Evolutionary conservation across 2,888 invertebrate genomes (phyloP), one percentile per base, ranked within the genome.

Genomic region (Disparrhopalites patrizii): DNA sequence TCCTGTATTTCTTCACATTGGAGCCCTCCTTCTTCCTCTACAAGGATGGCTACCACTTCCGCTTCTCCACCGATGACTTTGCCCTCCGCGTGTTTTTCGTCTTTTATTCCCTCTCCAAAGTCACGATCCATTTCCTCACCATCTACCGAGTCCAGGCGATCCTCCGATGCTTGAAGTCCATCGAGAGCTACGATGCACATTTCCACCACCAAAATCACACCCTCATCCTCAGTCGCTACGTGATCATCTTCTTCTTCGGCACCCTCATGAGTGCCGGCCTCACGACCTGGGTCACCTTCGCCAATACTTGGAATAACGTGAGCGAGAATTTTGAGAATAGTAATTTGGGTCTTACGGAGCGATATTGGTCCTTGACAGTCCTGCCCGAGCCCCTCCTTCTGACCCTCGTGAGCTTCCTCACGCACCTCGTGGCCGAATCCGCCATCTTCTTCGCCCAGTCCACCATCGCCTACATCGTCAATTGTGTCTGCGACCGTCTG

Each of bases 401-500:
- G 1, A 55, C 62, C 1, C 2, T 55, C 1, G 3, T 43, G 23
- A 43, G 62, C 27, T 54, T 54, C 18, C 5, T 62, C 1, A 43
- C 54, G 13, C 62, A 62, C 30, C 13, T 28, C 3, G 47, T 31
- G 40, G 62, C 54, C 10, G 62, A 62, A 23, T 54, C 31, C 5
- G 54, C 54, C 13, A 40, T 62, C 7, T 62, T 54, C 27, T 54
- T 62, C 25, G 40, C 43, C 5, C 62, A 62, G 43, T 18, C 43
- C 23, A 55, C 62, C 1, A 62, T 62, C 31, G 62, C 62, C 3
- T 62, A 52, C 43, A 7, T 55, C 1, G 62, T 62, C 7, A 55
- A 54, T 20, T 54, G 54, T 30, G 30, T 62, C 23, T 62, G 62
- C 43, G 62, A 62, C 23, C 23, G 62, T 20, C 8, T 62, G 1